These are phyloP conservation scores for Musca vetustissima DNA, from an alignment of 1,140 invertebrate genomes.

Conservation along the genomic window DNA sequence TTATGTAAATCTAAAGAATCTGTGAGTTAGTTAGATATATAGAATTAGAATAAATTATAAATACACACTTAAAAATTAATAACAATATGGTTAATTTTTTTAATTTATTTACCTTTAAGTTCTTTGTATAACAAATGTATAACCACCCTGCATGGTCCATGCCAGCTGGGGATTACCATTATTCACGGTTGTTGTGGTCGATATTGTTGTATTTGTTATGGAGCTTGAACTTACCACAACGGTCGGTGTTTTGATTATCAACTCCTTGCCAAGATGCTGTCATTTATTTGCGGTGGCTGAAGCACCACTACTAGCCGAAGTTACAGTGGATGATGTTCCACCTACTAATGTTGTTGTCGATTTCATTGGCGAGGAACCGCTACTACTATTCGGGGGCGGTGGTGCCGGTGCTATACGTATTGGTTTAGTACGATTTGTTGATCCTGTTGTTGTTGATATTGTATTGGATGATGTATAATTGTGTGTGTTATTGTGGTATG, in stretches of 20 bases:
- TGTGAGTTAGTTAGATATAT: too few relatives aligned
- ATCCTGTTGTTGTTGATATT: conserved; percentile 16
- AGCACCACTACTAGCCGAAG: background rate
- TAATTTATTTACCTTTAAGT: conserved; percentile 9
- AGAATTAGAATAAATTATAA: too few relatives aligned
- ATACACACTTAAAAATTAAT: background rate
- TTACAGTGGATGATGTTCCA: conserved; percentile 1
- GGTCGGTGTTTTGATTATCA: background rate
- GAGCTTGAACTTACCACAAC: conserved; percentile 13
- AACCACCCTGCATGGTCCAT: conserved; percentile 33
- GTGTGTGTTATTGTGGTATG: conserved; percentile 13
- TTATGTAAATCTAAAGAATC: too few relatives aligned
- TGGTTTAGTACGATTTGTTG: conserved; percentile 47
- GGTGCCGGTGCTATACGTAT: conserved; percentile 54
- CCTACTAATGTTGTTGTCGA: background rate
- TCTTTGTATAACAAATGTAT: conserved; percentile 32
- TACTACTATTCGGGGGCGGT: conserved; percentile 17
- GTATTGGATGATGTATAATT: too few relatives aligned
- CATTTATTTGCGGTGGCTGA: conserved; percentile 22
- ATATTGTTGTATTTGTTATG: conserved; percentile 18
- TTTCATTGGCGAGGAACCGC: conserved; percentile 1
- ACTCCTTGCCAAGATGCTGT: conserved; percentile 16
- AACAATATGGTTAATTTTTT: background rate
- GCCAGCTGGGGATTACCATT: conserved; percentile 27
- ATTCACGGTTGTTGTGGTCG: conserved; percentile 20